Evolutionary conservation across 1,140 invertebrate species (phyloP).

Genomic region (Drosophila nigromelanica): DNA sequence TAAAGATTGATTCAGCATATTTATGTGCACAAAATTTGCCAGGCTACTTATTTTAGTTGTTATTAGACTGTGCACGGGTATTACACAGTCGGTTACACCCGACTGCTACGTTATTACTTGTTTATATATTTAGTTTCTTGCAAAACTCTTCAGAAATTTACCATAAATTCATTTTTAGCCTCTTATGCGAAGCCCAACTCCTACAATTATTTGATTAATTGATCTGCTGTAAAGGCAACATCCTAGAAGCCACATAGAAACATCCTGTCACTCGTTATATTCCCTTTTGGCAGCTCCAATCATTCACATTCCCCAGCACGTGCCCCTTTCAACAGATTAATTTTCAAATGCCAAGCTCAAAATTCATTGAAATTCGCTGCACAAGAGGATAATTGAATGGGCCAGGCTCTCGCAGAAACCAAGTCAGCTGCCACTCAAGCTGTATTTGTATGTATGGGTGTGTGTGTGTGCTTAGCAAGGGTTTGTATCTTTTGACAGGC

Average conservation of each 20-base stretch:
- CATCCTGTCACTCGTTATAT: conserved; percentile 4
- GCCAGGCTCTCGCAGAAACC: not conserved
- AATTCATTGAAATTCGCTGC: conserved; percentile 28
- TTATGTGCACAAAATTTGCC: too few relatives aligned
- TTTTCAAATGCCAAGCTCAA: conserved; percentile 27
- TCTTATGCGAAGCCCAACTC: not conserved
- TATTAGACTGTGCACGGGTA: too few relatives aligned
- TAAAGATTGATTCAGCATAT: too few relatives aligned
- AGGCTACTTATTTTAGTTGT: too few relatives aligned
- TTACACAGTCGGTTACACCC: too few relatives aligned
- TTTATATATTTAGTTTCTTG: too few relatives aligned
- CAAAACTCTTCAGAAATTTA: too few relatives aligned
- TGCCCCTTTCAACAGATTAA: conserved; percentile 26
- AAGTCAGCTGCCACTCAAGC: conserved; percentile 9
- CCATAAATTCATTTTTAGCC: not conserved
- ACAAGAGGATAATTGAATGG: conserved; percentile 38
- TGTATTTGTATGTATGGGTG: not conserved
- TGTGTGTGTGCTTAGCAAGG: not conserved
- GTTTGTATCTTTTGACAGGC: conserved; percentile 63
- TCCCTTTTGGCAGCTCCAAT: not conserved
- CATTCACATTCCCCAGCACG: not conserved
- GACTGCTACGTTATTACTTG: too few relatives aligned
- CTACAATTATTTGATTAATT: not conserved
- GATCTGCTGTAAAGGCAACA: not conserved
- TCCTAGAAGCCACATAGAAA: conserved; percentile 13